Evolutionary conservation across 2,888 invertebrate species (phyloP).

Genomic region (Copidosoma aretas): DNA sequence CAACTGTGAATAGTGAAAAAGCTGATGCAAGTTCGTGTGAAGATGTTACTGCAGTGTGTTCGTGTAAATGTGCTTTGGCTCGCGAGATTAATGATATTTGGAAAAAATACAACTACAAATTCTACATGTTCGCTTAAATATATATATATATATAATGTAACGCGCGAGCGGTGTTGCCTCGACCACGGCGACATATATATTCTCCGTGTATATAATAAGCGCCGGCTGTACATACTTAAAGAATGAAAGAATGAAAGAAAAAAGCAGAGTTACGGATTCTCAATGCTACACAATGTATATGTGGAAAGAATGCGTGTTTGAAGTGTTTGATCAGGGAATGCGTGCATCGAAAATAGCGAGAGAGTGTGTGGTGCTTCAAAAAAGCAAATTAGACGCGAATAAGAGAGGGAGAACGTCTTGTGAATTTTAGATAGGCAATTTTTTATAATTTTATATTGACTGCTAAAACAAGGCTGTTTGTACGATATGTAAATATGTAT

Average conservation of each 20-base stretch:
- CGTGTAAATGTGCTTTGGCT: slow-evolving; percentile 23
- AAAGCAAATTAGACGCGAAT: background rate
- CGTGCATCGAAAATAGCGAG: too few relatives aligned
- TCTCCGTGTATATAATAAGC: background rate
- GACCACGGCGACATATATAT: slow-evolving; percentile 32
- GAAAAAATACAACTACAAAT: slow-evolving; percentile 16
- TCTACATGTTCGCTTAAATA: background rate
- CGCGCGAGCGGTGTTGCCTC: slow-evolving; percentile 38
- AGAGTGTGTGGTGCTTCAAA: background rate
- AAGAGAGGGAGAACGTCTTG: slow-evolving; percentile 23
- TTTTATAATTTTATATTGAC: slow-evolving; percentile 63
- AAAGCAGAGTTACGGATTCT: background rate
- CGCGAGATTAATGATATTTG: slow-evolving; percentile 4
- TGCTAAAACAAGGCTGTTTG: slow-evolving; percentile 53
- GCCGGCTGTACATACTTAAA: slow-evolving; percentile 38
- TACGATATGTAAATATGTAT: slow-evolving; percentile 63
- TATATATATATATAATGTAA: slow-evolving; percentile 31
- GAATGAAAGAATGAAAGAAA: slow-evolving; percentile 4
- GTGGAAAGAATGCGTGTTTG: background rate
- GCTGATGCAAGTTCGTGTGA: background rate
- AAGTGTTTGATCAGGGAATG: background rate
- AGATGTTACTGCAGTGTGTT: slow-evolving; percentile 15
- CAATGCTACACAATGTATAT: background rate
- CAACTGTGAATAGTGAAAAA: background rate
- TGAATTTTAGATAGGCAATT: slow-evolving; percentile 57